These are phyloP conservation scores for Pogonophryne albipinna DNA, from an alignment of 2,797 vertebrate genomes.

Conservation along the genomic window DNA sequence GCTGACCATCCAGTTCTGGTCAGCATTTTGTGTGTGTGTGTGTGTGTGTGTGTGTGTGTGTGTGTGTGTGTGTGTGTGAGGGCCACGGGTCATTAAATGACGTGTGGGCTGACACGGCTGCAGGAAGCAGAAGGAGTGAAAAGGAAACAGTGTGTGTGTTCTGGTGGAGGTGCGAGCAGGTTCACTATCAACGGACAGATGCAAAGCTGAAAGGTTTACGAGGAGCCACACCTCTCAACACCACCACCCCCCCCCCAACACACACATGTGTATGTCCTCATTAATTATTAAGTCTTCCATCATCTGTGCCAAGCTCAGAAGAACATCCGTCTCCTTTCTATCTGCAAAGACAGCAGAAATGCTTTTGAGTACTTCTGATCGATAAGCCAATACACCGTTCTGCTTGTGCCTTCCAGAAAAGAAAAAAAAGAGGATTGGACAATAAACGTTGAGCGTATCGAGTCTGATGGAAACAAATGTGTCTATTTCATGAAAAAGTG, in stretches of 20 bases:
- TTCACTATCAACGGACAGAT: constrained; percentile 36
- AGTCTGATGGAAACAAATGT: constrained; percentile 34
- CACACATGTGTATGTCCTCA: constrained; percentile 13
- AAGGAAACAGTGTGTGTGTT: constrained; percentile 61
- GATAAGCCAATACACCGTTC: constrained; percentile 45
- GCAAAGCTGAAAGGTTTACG: constrained; percentile 60
- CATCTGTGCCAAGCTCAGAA: constrained; percentile 35
- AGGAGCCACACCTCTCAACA: constrained; percentile 33
- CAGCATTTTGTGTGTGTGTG: constrained; percentile 24
- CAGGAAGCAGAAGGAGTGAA: constrained; percentile 61
- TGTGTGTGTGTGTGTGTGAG: constrained; percentile 3
- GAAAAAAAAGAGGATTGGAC: constrained; percentile 9
- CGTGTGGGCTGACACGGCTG: constrained; percentile 34
- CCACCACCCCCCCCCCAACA: background rate
- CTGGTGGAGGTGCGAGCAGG: constrained; percentile 35
- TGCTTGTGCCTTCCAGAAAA: constrained; percentile 16
- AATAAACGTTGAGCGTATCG: background rate
- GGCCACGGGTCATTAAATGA: constrained; percentile 58
- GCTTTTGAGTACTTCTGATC: constrained; percentile 47
- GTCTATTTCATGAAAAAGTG: constrained; percentile 18
- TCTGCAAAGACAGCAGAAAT: constrained; percentile 61
- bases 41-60: constrained; percentile 13
- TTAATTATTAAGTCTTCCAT: constrained; percentile 66
- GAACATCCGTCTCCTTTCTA: constrained; percentile 43
- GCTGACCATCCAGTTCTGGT: constrained; percentile 15